Conservation (phyloP, 2,113 vertebrate genomes). For the Syngnathoides biaculeatus region DNA sequence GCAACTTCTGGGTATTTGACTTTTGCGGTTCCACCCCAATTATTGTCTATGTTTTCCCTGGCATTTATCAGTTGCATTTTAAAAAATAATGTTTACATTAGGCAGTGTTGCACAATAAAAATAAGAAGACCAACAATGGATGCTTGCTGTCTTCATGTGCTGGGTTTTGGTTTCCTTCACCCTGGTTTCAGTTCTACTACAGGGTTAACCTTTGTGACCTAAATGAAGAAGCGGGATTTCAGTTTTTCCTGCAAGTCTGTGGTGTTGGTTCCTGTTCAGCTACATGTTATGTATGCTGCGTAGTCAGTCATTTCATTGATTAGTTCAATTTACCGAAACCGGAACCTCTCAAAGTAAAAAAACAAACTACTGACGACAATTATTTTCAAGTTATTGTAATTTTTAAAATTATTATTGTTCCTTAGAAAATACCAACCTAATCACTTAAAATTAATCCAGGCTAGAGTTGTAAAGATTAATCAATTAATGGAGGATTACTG, state of each 20-base stretch:
- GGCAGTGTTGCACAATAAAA: neutral
- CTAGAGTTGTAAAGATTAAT: too few species aligned
- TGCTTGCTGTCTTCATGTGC: conserved; percentile 6
- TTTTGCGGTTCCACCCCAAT: too few species aligned
- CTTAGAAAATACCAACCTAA: neutral
- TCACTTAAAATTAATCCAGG: neutral
- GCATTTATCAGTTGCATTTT: neutral
- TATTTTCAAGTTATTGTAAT: neutral
- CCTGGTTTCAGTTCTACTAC: conserved; percentile 61
- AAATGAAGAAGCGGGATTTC: conserved; percentile 42
- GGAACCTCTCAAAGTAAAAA: neutral
- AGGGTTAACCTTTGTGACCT: conserved; percentile 24
- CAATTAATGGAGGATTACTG: too few species aligned
- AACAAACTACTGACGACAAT: neutral
- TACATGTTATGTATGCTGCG: conserved; percentile 4
- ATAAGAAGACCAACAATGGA: neutral
- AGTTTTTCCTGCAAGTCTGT: conserved; percentile 28
- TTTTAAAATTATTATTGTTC: neutral
- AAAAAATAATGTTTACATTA: too few species aligned
- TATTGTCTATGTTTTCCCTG: neutral
- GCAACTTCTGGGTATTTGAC: too few species aligned
- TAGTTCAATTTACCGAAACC: neutral
- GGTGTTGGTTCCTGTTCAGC: neutral
- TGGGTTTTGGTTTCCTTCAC: conserved; percentile 51
- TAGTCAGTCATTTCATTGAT: conserved; percentile 10